Percentiles rank a stretch among this genome's conserved stretches.
phyloP scores from a whole-genome alignment of 2,888 invertebrate genomes.

The Dryomyza anilis region DNA sequence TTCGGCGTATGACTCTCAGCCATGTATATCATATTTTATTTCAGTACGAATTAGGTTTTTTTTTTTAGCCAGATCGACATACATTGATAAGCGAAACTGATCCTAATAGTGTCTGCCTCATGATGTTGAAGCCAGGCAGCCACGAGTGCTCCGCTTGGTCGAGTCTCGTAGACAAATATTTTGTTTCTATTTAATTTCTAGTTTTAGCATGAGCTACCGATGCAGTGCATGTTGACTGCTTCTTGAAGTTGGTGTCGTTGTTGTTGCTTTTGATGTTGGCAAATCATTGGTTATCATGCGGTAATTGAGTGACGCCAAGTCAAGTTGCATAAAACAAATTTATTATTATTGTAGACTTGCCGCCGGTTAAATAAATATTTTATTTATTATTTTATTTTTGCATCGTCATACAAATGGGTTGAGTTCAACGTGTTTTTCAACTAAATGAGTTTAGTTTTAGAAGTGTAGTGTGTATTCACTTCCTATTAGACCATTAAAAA shows the following conservation, averaged over 20 bases:
- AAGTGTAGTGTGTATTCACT: too few species aligned
- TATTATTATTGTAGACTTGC: too few species aligned
- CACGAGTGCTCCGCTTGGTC: background rate
- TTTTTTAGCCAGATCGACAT: conserved; percentile 11
- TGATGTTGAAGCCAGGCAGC: conserved; percentile 5
- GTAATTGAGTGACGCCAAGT: conserved; percentile 14
- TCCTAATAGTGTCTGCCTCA: background rate
- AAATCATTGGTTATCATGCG: background rate
- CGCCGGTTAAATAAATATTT: too few species aligned
- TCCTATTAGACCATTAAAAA: too few species aligned
- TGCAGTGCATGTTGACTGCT: background rate
- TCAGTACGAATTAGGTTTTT: background rate
- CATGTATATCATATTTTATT: background rate
- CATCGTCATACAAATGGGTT: too few species aligned
- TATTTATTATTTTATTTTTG: too few species aligned
- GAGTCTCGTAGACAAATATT: conserved; percentile 7
- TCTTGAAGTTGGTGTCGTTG: background rate
- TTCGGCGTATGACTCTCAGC: too few species aligned
- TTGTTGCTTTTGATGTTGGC: background rate
- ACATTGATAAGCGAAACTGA: conserved; percentile 7
- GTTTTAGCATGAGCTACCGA: too few species aligned
- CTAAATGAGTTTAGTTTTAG: too few species aligned
- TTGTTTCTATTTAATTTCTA: background rate
- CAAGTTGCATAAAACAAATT: background rate
- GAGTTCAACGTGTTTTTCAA: too few species aligned